Conservation (phyloP, 2,113 vertebrate genomes). For the Halichoerus grypus region DNA sequence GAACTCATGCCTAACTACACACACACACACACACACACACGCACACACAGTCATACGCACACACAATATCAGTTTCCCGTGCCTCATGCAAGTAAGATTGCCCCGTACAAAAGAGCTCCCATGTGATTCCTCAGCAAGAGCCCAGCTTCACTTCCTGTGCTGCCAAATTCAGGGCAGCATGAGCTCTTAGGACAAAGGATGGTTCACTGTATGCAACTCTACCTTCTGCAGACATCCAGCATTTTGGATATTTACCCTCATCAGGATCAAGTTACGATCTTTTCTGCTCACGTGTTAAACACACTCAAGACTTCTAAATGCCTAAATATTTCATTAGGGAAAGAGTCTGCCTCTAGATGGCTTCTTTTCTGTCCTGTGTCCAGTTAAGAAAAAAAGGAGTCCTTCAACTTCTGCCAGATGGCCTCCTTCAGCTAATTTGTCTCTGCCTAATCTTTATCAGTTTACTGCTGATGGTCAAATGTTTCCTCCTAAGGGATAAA, state of each 20-base stretch:
- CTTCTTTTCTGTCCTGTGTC: neutral
- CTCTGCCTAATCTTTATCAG: neutral
- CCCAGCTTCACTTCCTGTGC: neutral
- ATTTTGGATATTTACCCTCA: neutral
- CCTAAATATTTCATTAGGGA: neutral
- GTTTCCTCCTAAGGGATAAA: neutral
- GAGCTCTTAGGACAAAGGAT: neutral
- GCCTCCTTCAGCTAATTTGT: neutral
- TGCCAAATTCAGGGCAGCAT: neutral
- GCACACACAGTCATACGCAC: accelerated
- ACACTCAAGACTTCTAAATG: neutral
- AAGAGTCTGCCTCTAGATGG: neutral
- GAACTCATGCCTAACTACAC: neutral
- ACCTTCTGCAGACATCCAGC: neutral
- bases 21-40: neutral
- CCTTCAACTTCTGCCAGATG: neutral
- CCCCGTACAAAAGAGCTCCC: neutral
- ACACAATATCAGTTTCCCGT: neutral
- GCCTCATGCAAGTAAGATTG: neutral
- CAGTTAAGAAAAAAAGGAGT: neutral
- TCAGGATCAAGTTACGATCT: neutral
- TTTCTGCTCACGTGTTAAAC: neutral
- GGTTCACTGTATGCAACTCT: neutral
- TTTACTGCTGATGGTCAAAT: neutral
- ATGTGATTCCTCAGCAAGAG: neutral